Conservation (phyloP, 2,113 vertebrate species). For the rabbit (Oryctolagus cuniculus) region DNA sequence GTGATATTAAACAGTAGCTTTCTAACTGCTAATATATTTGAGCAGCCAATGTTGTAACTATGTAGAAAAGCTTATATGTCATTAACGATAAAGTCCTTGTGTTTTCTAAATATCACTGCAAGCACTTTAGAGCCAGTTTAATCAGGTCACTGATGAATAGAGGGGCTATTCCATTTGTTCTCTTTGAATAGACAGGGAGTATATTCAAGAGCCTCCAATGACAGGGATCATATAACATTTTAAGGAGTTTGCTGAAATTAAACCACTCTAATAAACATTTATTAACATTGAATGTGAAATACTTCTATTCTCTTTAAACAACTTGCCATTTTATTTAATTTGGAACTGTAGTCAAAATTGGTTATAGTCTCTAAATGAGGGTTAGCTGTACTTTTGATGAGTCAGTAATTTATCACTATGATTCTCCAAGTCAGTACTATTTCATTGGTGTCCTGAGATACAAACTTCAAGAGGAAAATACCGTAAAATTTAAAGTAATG, state of each 20-base stretch:
- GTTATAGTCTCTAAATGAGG: not conserved
- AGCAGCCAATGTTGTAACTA: not conserved
- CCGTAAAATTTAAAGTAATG: not conserved
- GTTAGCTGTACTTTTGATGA: not conserved
- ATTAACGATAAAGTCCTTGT: not conserved
- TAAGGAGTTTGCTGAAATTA: not conserved
- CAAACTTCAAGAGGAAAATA: not conserved
- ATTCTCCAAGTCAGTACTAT: not conserved
- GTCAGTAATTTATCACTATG: not conserved
- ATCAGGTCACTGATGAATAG: not conserved
- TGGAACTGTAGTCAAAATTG: not conserved
- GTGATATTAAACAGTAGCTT: not conserved
- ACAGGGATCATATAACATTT: not conserved
- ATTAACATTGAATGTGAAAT: not conserved
- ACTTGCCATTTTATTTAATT: not conserved
- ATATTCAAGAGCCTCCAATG: not conserved
- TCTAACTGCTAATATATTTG: not conserved
- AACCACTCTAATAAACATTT: conserved; percentile 34
- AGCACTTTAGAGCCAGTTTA: not conserved
- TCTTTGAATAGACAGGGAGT: not conserved
- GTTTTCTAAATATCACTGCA: not conserved
- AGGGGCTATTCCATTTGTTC: not conserved
- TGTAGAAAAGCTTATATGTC: not conserved
- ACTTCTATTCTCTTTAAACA: not conserved
- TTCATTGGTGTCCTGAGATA: not conserved